These are phyloP conservation scores for Microtus montanus DNA, from an alignment of 2,113 vertebrate species.

Conservation along the genomic window DNA sequence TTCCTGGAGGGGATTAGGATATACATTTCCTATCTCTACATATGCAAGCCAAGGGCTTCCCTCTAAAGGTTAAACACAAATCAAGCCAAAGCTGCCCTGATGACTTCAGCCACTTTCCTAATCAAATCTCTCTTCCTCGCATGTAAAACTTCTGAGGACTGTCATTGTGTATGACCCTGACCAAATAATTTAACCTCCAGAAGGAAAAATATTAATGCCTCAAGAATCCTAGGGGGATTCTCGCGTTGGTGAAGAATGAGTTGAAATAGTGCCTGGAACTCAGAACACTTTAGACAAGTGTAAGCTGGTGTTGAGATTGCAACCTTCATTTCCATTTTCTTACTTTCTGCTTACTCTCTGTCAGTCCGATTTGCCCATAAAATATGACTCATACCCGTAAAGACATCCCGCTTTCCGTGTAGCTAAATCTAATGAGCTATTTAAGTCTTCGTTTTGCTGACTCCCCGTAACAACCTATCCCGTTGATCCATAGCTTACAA, in stretches of 20 bases:
- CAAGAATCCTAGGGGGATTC: not conserved
- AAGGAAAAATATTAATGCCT: not conserved
- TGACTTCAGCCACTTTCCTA: conserved; percentile 14
- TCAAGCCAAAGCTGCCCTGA: not conserved
- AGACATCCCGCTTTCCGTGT: not conserved
- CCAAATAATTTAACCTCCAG: not conserved
- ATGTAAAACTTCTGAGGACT: not conserved
- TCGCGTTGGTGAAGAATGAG: not conserved
- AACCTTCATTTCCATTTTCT: conserved; percentile 18
- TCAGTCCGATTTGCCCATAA: conserved; percentile 46
- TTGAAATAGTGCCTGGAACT: conserved; percentile 35
- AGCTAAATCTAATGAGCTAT: conserved; percentile 49
- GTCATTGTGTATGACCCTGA: not conserved
- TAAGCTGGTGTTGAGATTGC: conserved; percentile 3
- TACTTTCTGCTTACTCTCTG: not conserved
- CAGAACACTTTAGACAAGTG: not conserved
- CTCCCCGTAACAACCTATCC: not conserved
- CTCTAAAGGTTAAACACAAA: not conserved
- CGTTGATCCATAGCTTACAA: not conserved
- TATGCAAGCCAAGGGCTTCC: not conserved
- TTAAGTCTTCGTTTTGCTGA: conserved; percentile 37
- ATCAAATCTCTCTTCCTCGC: not conserved
- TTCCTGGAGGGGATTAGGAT: not conserved
- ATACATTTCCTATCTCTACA: not conserved
- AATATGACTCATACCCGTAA: conserved; percentile 44